These are phyloP conservation scores for Cyclophora punctaria DNA, from an alignment of 2,888 invertebrate genomes.

Conservation along the genomic window DNA sequence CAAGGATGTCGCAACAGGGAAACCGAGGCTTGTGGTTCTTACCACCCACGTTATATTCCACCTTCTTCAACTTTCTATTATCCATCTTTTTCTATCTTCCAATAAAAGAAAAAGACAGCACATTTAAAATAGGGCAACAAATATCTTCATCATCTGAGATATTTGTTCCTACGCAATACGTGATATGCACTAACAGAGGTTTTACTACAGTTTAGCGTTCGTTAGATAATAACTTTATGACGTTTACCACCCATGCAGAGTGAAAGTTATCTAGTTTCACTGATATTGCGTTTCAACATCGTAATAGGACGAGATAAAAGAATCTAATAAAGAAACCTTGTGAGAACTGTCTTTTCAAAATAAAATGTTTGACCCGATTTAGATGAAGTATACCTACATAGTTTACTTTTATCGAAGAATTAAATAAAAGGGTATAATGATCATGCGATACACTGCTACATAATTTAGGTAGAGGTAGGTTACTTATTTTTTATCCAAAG, in stretches of 20 bases:
- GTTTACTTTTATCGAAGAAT: too few relatives aligned
- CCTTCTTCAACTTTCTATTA: slow-evolving; percentile 25
- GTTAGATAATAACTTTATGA: slow-evolving; percentile 26
- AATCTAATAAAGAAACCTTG: too few relatives aligned
- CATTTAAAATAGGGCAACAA: slow-evolving; percentile 36
- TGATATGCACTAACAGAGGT: slow-evolving; percentile 44
- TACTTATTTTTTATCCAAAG: too few relatives aligned
- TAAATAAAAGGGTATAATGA: too few relatives aligned
- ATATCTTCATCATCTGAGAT: slow-evolving; percentile 52
- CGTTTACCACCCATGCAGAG: slow-evolving; percentile 12
- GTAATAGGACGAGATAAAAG: too few relatives aligned
- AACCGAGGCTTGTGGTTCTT: slow-evolving; percentile 40
- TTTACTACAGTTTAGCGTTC: slow-evolving; percentile 53
- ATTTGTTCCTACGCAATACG: slow-evolving; percentile 49
- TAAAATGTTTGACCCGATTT: too few relatives aligned
- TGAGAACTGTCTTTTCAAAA: too few relatives aligned
- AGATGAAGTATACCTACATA: too few relatives aligned
- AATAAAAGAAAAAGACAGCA: slow-evolving; percentile 12
- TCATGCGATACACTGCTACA: too few relatives aligned
- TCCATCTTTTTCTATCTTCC: slow-evolving; percentile 14
- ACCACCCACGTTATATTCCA: slow-evolving; percentile 45
- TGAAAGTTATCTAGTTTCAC: slow-evolving; percentile 12
- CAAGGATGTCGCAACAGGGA: slow-evolving; percentile 48
- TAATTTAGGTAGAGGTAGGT: too few relatives aligned
- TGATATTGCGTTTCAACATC: too few relatives aligned